Base-by-base conservation (phyloP, 2,797 vertebrate species). In the Prionace glauca region DNA sequence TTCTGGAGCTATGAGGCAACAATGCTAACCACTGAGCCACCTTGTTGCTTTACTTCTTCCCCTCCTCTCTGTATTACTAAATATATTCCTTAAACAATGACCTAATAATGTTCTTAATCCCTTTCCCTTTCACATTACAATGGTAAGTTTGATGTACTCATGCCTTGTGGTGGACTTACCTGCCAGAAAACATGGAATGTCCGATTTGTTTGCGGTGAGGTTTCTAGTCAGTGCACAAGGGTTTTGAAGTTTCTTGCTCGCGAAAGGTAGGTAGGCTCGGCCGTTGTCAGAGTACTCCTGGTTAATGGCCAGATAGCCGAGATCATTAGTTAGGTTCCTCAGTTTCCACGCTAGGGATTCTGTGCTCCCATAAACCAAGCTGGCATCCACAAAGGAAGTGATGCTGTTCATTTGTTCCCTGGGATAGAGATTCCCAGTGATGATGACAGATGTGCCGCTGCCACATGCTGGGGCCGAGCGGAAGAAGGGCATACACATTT, bases 351-450 rank as follows among this genome's bases (percentile, higher is more conserved):
- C 97, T 50, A 98, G 96, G 0, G 69, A 50, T 11, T 96, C 32
- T 8, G 97, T 97, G 96, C 98, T 98, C 84, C 98, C 98, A 9
- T 98, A 98, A 81, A 98, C 98, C 98, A 98, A 98, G 29, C 97
- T 98, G 96, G 97, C 98, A 3, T 98, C 98, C 24, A 98, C 97
- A 62, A 97, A 98, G 45, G 98, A 98, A 26, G 97, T 98, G 97
- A 98, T 98, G 97, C 97, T 97, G 5, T 98, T 98, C 71, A 98
- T 97, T 96, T 98, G 98, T 97, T 98, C 98, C 18, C 98, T 96
- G 74, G 96, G 97, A 62, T 86, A 97, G 12, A 96, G 96, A 9
- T 60, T 4, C 26, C 87, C 95, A 16, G 22, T 50, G 11, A 94
- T 41, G 96, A 96, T 77, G 41, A 50, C 62, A 60, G 95, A 96